Evolutionary conservation across 2,113 vertebrate genomes (phyloP).

Genomic region (Pionites leucogaster): DNA sequence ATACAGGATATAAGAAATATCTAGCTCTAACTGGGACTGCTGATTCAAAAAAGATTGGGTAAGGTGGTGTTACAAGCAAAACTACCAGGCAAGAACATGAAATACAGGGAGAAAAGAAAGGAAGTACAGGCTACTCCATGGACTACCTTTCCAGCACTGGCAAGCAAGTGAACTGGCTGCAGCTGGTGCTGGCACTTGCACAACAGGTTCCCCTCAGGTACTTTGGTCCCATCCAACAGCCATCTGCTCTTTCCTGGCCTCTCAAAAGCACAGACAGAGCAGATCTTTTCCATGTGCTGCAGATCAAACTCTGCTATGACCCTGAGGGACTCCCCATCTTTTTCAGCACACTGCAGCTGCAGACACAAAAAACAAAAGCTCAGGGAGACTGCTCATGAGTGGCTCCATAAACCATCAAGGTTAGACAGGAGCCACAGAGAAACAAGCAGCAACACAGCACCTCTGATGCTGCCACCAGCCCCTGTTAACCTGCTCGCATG

Average conservation of each 20-base stretch:
- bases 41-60: background rate
- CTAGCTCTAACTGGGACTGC: background rate
- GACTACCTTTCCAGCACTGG: background rate
- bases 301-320: background rate
- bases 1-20: background rate
- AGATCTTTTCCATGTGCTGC: background rate
- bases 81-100: background rate
- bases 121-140: background rate
- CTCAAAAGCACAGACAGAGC: background rate
- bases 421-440: background rate
- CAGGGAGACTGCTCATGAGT: fast-evolving
- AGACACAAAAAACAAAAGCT: background rate
- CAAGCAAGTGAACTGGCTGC: background rate
- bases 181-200: background rate
- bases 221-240: background rate
- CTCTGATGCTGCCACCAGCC: background rate
- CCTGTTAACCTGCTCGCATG: background rate
- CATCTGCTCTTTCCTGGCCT: background rate
- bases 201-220: background rate
- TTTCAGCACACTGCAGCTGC: background rate
- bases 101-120: background rate
- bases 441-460: background rate
- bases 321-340: background rate
- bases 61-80: background rate
- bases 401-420: background rate